These are phyloP conservation scores for Berghia stephanieae DNA, from an alignment of 1,140 invertebrate genomes.

Conservation along the genomic window DNA sequence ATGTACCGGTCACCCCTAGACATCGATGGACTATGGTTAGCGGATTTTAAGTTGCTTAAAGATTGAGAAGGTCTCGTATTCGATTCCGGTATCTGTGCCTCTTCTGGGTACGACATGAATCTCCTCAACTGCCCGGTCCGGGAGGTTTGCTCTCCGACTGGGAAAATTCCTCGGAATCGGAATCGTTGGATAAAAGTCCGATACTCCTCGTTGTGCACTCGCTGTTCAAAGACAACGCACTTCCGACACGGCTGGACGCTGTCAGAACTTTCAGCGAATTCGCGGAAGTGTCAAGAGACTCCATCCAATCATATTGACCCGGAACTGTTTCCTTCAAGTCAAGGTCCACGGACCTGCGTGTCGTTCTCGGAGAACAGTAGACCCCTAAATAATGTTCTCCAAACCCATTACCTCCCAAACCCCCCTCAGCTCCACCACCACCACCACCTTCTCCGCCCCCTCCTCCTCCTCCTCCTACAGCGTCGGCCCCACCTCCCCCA, in stretches of 20 bases:
- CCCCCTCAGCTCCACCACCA: constrained; percentile 14
- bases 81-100: background rate
- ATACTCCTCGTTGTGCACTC: constrained; percentile 72
- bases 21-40: background rate
- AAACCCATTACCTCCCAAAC: constrained; percentile 12
- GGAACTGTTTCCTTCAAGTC: constrained; percentile 47
- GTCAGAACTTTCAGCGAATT: constrained; percentile 41
- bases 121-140: constrained; percentile 19
- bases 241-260: constrained; percentile 67
- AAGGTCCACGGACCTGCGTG: constrained; percentile 58
- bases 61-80: constrained; percentile 31
- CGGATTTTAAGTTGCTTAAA: constrained; percentile 34
- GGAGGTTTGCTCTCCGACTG: constrained; percentile 34
- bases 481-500: constrained; percentile 10
- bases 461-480: too few relatives aligned
- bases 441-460: constrained; percentile 23
- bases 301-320: constrained; percentile 24
- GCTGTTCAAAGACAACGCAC: constrained; percentile 67
- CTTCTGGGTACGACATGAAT: constrained; percentile 33
- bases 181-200: constrained; percentile 76
- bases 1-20: background rate
- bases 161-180: constrained; percentile 76
- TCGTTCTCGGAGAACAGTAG: constrained; percentile 49
- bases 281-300: constrained; percentile 39
- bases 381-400: constrained; percentile 36